phyloP scores from a whole-genome alignment of 1,140 invertebrate species.

The Drosophila chauvacae region DNA sequence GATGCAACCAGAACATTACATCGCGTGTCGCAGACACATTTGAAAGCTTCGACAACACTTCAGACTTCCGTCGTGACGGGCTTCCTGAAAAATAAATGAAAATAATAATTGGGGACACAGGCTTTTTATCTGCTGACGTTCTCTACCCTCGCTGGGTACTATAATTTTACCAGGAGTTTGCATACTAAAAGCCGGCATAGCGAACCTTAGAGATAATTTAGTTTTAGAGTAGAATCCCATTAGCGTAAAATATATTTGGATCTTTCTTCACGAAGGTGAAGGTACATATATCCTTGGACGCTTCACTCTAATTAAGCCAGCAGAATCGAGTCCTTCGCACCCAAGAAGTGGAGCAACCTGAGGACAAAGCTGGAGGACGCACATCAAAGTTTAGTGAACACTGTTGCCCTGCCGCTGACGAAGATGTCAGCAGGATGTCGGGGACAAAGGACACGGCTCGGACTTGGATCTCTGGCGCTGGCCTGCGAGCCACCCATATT shows the following conservation, averaged over 20 bases:
- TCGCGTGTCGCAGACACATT: constrained; percentile 78
- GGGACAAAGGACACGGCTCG: constrained; percentile 31
- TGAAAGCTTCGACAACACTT: constrained; percentile 75
- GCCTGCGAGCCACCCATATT: constrained; percentile 50
- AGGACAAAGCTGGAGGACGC: constrained; percentile 1
- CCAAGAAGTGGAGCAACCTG: constrained; percentile 34
- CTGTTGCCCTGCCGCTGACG: constrained; percentile 49
- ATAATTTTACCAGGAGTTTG: not conserved
- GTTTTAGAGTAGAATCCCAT: not conserved
- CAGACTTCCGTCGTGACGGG: constrained; percentile 64
- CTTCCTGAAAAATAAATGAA: constrained; percentile 38
- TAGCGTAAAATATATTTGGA: not conserved
- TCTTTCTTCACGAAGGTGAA: not conserved
- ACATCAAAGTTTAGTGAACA: constrained; percentile 44
- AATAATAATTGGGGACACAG: constrained; percentile 51
- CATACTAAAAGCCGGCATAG: not conserved
- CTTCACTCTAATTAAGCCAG: constrained; percentile 26
- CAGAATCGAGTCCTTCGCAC: constrained; percentile 2
- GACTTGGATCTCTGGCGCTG: constrained; percentile 10
- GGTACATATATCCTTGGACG: not conserved
- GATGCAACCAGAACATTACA: constrained; percentile 58
- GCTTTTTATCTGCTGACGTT: constrained; percentile 21
- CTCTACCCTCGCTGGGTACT: not conserved
- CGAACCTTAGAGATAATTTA: no score
- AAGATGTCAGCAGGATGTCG: constrained; percentile 59